Evolutionary conservation across 1,140 invertebrate species (phyloP), one percentile per base, ranked within the genome.

Genomic region (Riptortus pedestris): DNA sequence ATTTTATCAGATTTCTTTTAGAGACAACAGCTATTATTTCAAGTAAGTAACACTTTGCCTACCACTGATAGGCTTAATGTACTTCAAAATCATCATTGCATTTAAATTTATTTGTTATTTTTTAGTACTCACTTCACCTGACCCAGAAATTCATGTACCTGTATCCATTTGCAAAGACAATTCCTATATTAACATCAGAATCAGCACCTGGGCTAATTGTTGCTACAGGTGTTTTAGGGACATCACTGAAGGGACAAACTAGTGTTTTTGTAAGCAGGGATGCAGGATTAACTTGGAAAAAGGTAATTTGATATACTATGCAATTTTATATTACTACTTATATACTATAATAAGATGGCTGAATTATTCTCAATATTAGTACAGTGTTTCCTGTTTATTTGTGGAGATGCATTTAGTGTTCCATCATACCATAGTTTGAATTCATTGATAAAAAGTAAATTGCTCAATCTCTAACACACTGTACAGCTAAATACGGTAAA

Each of bases 191-290:
- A 76, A 88, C 87, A 22, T 89, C 85, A 7, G 85, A 86, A 70
- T 92, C 90, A 1, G 90, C 91, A 0, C 88, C 91, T 0, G 92
- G 92, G 9, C 81, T 94, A 12, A 86, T 96, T 60, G 80, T 95
- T 73, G 91, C 89, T 0, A 91, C 90, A 0, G 91, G 88, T 14
- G 84, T 88, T 0, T 76, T 92, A 31, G 91, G 90, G 0, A 80
- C 77, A 51, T 85, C 80, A 9, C 75, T 93, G 0, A 92, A 91
- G 73, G 87, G 87, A 1, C 85, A 89, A 70, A 83, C 87, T 7
- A 85, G 85, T 12, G 81, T 93, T 0, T 65, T 47, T 61, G 86
- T 95, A 2, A 92, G 90, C 57, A 76, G 84, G 31, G 88, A 95
- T 76, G 92, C 87, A 22, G 92, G 91, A 16, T 72, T 88, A 1